Evolutionary conservation across 2,888 invertebrate species (phyloP), one percentile per base, ranked within the genome.

Genomic region (Latrodectus hesperus): DNA sequence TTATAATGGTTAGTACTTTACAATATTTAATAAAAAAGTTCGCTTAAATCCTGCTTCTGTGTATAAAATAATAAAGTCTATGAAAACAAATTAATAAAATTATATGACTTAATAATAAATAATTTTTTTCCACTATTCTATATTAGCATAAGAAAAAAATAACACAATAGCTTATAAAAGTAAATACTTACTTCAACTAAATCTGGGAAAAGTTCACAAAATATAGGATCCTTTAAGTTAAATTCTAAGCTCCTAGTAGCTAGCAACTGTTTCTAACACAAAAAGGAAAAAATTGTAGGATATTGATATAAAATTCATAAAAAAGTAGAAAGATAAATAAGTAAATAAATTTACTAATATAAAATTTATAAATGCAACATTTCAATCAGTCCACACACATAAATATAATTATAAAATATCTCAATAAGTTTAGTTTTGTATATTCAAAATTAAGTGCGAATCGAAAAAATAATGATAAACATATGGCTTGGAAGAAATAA

Each of bases 181-280:
- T 5, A 17, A 76, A 55, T 60, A 72, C 88, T 71, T 84, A 80
- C 92, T 93, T 95, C 94, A 49, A 96, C 96, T 91, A 96, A 95
- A 65, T 98, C 98, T 1, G 99, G 98, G 93, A 99, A 99, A 75
- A 99, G 93, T 92, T 99, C 98, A 92, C 96, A 96, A 92, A 99
- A 99, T 92, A 95, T 95, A 92, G 95, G 95, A 92, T 98, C 96
- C 92, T 95, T 96, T 81, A 99, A 93, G 93, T 99, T 99, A 92
- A 95, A 98, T 92, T 96, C 96, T 91, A 97, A 94, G 89, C 99
- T 99, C 90, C 96, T 95, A 73, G 94, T 94, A 68, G 97, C 97
- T 91, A 96, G 93, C 91, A 95, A 94, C 90, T 95, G 94, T 91
- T 97, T 97, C 89, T 89, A 17, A 16, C 52, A 71, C 6, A 51